phyloP scores from a whole-genome alignment of 2,113 vertebrate genomes.

The Xerus inauris region DNA sequence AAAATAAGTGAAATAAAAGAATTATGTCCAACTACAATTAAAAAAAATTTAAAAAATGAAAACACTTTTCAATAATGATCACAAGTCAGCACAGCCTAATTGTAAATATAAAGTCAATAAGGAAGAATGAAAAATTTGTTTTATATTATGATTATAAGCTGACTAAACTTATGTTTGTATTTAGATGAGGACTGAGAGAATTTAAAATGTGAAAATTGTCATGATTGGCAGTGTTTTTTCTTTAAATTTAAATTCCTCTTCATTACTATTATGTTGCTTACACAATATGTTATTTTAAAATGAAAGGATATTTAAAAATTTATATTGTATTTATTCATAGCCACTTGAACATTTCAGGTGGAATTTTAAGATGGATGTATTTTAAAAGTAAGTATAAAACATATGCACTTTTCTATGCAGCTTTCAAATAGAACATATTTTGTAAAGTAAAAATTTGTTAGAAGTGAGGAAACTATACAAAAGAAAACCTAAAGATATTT shows the following conservation, averaged over 20 bases:
- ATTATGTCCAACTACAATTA: too few relatives aligned
- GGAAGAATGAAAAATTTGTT: slow-evolving; percentile 11
- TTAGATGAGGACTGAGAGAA: neutral
- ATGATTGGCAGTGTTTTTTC: neutral
- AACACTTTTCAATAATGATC: neutral
- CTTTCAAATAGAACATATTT: slow-evolving; percentile 37
- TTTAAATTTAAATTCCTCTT: neutral
- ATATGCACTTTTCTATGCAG: neutral
- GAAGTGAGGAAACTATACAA: neutral
- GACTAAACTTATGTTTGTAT: neutral
- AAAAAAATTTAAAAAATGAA: too few relatives aligned
- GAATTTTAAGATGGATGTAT: neutral
- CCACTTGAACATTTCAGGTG: neutral
- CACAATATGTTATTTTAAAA: neutral
- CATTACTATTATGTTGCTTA: neutral
- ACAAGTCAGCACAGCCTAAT: neutral
- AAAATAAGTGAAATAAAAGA: too few relatives aligned
- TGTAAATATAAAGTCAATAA: neutral
- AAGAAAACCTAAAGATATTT: slow-evolving; percentile 1
- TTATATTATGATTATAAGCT: neutral
- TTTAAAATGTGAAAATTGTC: neutral
- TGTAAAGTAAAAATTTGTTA: neutral
- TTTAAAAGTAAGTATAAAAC: slow-evolving; percentile 21
- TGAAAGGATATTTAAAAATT: neutral
- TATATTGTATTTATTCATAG: neutral